phyloP scores from a whole-genome alignment of 1,140 invertebrate genomes.

The Eurosta solidaginis region DNA sequence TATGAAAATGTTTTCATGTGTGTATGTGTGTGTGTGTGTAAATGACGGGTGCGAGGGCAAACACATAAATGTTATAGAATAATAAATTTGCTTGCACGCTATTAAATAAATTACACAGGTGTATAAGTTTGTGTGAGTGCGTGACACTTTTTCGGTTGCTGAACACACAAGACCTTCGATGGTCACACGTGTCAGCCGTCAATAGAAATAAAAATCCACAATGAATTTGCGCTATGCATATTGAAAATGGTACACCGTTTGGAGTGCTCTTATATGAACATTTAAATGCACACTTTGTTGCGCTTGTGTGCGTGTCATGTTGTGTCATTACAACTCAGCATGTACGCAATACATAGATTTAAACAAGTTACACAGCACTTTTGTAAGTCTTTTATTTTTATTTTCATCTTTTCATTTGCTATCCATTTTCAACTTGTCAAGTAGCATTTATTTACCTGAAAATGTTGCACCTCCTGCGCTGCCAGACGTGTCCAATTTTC shows the following conservation, averaged over 20 bases:
- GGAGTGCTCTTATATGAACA: background rate
- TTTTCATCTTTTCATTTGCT: background rate
- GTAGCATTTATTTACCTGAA: constrained; percentile 70
- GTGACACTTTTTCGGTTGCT: background rate
- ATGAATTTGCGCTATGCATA: background rate
- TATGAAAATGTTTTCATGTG: background rate
- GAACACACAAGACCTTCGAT: background rate
- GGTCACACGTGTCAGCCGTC: background rate
- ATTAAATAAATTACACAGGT: constrained; percentile 29
- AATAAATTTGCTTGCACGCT: background rate
- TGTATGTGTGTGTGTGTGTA: background rate
- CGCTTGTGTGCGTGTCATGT: background rate
- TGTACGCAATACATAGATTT: too few species aligned
- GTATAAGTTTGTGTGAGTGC: background rate
- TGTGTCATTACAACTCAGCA: too few species aligned
- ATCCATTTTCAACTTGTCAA: background rate
- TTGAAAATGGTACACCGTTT: background rate
- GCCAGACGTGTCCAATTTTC: constrained; percentile 91
- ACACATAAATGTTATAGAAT: background rate
- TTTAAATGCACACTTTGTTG: background rate
- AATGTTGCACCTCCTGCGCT: constrained; percentile 81
- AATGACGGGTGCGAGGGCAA: background rate
- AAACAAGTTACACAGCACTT: too few species aligned
- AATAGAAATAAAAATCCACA: background rate
- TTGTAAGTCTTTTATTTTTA: background rate